Percentiles rank a stretch among this genome's conserved stretches.
phyloP scores from a whole-genome alignment of 2,797 vertebrate species.

The Cyprinella venusta region DNA sequence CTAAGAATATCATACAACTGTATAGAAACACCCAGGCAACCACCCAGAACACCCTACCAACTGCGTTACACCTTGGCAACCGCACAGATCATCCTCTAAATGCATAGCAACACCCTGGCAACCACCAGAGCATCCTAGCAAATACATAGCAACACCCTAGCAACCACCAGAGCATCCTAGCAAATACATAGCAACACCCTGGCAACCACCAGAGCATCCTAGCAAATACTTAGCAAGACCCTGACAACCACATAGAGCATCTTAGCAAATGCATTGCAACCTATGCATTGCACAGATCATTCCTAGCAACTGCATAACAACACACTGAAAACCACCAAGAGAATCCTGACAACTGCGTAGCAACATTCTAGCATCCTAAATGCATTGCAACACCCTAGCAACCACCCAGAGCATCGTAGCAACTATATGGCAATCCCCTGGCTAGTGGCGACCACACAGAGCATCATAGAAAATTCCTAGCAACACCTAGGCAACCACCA shows the following conservation, averaged over 20 bases:
- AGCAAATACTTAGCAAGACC: background rate
- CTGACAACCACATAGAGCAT: background rate
- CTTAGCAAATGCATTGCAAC: background rate
- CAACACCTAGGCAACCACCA: background rate
- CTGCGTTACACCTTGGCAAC: background rate
- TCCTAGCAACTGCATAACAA: too few species aligned
- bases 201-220: fast-evolving
- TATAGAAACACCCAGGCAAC: background rate
- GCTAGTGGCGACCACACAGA: background rate
- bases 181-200: fast-evolving
- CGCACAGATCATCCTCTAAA: background rate
- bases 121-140: background rate
- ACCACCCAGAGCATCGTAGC: background rate
- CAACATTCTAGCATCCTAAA: background rate
- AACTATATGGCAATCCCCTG: background rate
- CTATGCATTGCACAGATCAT: fast-evolving
- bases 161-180: background rate
- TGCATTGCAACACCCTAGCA: background rate
- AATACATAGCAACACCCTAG: background rate
- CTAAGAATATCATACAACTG: background rate
- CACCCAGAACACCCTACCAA: background rate
- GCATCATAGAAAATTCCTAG: background rate
- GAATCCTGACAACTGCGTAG: background rate
- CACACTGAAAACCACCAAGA: too few species aligned
- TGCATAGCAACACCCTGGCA: background rate